A percentile compares a stretch with the other conserved stretches of the same genome.
Evolutionary conservation across 2,888 invertebrate genomes (phyloP).

Genomic region (Drosophila niveifrons): DNA sequence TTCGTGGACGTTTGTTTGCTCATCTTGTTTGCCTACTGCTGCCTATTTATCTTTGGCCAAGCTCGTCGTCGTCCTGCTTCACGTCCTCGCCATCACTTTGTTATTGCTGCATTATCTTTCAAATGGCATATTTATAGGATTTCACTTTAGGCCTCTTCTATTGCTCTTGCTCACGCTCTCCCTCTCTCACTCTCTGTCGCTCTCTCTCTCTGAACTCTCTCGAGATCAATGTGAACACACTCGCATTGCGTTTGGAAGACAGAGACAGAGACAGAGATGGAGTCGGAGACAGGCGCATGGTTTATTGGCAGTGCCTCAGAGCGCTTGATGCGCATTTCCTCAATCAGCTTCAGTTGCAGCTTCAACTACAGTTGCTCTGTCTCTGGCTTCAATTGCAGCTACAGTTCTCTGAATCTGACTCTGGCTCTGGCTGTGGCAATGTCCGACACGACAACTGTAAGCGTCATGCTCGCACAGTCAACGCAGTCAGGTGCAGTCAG

Average conservation of each 20-base stretch:
- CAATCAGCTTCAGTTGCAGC: constrained; percentile 72
- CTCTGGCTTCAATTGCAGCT: constrained; percentile 53
- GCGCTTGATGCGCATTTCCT: constrained; percentile 79
- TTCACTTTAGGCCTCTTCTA: constrained; percentile 43
- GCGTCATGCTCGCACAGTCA: constrained; percentile 52
- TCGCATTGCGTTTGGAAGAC: not conserved
- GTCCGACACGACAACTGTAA: constrained; percentile 60
- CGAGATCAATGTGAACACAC: constrained; percentile 21
- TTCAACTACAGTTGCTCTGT: constrained; percentile 48
- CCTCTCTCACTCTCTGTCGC: not conserved
- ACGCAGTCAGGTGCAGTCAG: constrained; percentile 14
- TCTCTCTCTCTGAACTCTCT: not conserved
- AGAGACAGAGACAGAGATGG: not conserved
- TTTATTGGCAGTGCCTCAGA: constrained; percentile 78
- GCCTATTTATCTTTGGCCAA: constrained; percentile 76
- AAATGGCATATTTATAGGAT: constrained; percentile 83
- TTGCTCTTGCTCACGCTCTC: constrained; percentile 4
- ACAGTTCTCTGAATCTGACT: not conserved
- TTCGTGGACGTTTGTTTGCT: constrained; percentile 52
- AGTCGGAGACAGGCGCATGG: constrained; percentile 54
- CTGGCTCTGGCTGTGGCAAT: not conserved
- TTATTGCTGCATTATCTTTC: constrained; percentile 81
- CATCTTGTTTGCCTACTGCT: constrained; percentile 78
- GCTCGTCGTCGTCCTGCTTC: constrained; percentile 33
- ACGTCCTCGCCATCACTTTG: constrained; percentile 58